Base-by-base conservation (phyloP, 2,888 invertebrate genomes). In the Cyclophora albipunctata region DNA sequence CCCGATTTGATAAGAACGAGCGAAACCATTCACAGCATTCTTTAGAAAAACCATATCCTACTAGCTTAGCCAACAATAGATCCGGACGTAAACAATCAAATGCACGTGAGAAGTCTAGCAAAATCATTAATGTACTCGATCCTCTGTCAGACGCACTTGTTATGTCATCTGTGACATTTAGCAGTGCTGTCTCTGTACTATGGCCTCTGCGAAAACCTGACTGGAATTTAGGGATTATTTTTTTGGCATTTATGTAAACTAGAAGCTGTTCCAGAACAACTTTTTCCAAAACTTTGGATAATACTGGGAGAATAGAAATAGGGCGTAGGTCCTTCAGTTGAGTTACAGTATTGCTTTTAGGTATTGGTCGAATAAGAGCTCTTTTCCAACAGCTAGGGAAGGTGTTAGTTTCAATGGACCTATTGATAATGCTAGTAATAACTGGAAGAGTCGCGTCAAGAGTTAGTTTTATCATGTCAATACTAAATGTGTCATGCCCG, bases 71-170 rank as follows among this genome's bases (percentile, higher is more conserved):
- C 0, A 60, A 5, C 0, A 59, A 20, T 0, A 60, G 34, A 0
- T 43, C 4, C 0, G 35, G 41, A 41, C 55, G 54, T 3, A 59
- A 53, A 1, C 37, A 20, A 42, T 62, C 62, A 45, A 62, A 60
- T 2, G 62, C 62, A 3, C 59, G 48, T 0, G 59, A 59, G 40
- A 50, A 61, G 43, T 61, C 61, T 0, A 61, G 46, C 6, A 63
- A 7, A 1, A 50, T 48, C 2, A 63, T 7, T 0, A 58, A 43
- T 2, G 57, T 54, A 0, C 53, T 54, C 44, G 50, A 34, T 1
- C 60, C 58, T 0, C 4, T 4, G 34, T 63, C 61, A 3, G 49
- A 53, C 1, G 57, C 60, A 0, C 42, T 45, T 0, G 62, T 20
- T 0, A 62, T 49, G 41, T 57, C 51, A 5, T 53, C 60, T 0